Evolutionary conservation across 1,140 invertebrate species (phyloP).

Genomic region (Platyscapa corneri): DNA sequence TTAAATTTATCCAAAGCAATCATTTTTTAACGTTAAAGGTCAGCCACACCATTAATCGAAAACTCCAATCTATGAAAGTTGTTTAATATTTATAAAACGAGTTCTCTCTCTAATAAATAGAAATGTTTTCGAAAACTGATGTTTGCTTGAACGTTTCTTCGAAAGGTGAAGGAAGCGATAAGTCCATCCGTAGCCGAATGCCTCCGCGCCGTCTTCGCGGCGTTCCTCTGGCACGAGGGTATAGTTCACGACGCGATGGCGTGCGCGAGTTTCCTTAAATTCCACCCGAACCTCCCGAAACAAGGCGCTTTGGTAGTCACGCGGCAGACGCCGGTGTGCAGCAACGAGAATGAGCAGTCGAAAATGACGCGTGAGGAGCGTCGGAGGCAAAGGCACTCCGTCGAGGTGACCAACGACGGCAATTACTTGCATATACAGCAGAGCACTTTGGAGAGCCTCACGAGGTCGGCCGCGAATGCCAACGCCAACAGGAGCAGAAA

Average conservation of each 20-base stretch:
- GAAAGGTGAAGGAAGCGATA: conserved; percentile 84
- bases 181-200: conserved; percentile 95
- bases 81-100: too few species aligned
- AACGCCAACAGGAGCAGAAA: conserved; percentile 80
- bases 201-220: conserved; percentile 93
- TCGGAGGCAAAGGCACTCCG: conserved; percentile 86
- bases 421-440: conserved; percentile 87
- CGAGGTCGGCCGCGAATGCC: conserved; percentile 83
- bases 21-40: too few species aligned
- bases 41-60: too few species aligned
- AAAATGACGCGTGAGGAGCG: conserved; percentile 77
- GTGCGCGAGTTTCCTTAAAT: conserved; percentile 96
- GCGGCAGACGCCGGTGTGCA: conserved; percentile 55
- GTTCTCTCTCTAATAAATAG: too few species aligned
- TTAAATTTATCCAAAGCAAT: too few species aligned
- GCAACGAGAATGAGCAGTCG: conserved; percentile 71
- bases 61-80: too few species aligned
- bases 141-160: too few species aligned
- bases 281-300: conserved; percentile 91
- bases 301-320: conserved; percentile 65
- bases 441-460: conserved; percentile 84
- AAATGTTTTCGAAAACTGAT: too few species aligned
- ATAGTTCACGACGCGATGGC: conserved; percentile 98
- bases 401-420: conserved; percentile 87
- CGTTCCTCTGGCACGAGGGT: conserved; percentile 97